Conservation (phyloP, 2,888 invertebrate species). For the Hyalella azteca region DNA sequence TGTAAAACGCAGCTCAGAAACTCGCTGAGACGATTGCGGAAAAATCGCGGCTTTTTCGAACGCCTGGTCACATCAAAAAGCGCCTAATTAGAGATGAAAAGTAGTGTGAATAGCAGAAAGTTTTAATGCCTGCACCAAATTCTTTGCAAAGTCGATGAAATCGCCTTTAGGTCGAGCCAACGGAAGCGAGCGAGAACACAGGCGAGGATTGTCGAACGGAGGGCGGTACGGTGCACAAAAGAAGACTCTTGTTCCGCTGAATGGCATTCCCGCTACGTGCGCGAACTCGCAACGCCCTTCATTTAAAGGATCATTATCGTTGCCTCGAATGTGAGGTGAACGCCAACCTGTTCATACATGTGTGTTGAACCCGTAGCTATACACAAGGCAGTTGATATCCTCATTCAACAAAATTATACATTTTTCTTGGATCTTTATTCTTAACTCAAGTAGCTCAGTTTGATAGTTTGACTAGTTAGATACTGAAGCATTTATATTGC, state of each 20-base stretch:
- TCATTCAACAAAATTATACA: no score
- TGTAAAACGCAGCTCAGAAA: no score
- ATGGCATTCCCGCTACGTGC: slow-evolving; percentile 4
- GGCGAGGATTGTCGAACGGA: not conserved
- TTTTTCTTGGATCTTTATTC: no score
- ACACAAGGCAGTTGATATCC: no score
- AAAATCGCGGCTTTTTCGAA: slow-evolving; percentile 21
- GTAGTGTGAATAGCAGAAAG: slow-evolving; percentile 32
- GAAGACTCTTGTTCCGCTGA: not conserved
- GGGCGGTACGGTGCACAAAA: not conserved
- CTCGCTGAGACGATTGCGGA: slow-evolving; percentile 35
- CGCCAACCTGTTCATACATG: no score
- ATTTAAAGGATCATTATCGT: no score
- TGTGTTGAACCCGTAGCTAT: no score
- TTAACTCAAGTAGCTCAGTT: no score
- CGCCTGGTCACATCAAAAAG: slow-evolving; percentile 36
- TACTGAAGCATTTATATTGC: no score
- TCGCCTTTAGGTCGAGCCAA: slow-evolving; percentile 32
- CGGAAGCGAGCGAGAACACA: slow-evolving; percentile 21
- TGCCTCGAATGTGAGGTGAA: no score
- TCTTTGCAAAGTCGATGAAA: slow-evolving; percentile 34
- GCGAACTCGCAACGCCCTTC: no score
- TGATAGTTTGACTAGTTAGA: no score
- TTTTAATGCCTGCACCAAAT: slow-evolving; percentile 37
- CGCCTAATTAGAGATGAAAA: slow-evolving; percentile 39